A percentile compares a stretch with the other conserved stretches of the same genome.
Conservation (phyloP, 1,140 invertebrate genomes). For the Penaeus chinensis region DNA sequence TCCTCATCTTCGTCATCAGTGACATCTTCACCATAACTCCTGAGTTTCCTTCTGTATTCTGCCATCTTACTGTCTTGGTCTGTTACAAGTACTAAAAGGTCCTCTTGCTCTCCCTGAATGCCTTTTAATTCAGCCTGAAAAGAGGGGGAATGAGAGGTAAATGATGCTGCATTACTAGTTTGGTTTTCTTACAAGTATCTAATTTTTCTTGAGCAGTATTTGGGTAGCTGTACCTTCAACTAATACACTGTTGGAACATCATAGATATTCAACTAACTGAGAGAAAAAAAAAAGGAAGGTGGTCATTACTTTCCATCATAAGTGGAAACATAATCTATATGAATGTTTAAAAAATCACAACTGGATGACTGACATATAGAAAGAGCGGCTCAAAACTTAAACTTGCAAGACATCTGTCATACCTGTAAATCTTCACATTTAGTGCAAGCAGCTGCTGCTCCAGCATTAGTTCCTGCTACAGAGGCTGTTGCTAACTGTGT, state of each 20-base stretch:
- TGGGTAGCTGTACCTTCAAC: background rate
- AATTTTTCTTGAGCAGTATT: background rate
- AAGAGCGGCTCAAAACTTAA: too few species aligned
- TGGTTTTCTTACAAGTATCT: background rate
- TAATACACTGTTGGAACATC: background rate
- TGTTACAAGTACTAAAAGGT: slow-evolving; percentile 59
- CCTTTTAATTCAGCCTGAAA: slow-evolving; percentile 51
- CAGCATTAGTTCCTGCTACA: background rate
- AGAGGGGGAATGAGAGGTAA: background rate
- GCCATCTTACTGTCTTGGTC: slow-evolving; percentile 60
- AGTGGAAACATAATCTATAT: too few species aligned
- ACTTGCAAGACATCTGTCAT: background rate
- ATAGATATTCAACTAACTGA: background rate
- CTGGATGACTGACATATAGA: too few species aligned
- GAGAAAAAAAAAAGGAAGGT: background rate
- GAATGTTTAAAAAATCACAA: too few species aligned
- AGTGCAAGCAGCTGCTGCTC: slow-evolving; percentile 15
- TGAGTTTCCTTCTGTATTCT: slow-evolving; percentile 43
- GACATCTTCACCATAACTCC: slow-evolving; percentile 48
- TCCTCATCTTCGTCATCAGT: slow-evolving; percentile 57
- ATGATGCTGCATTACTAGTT: background rate
- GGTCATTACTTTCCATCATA: too few species aligned
- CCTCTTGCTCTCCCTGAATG: slow-evolving; percentile 59
- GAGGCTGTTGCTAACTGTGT: slow-evolving; percentile 26
- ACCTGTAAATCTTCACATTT: slow-evolving; percentile 43